Conservation (phyloP, 1,140 invertebrate species). For the Muscidifurax raptorellus region DNA sequence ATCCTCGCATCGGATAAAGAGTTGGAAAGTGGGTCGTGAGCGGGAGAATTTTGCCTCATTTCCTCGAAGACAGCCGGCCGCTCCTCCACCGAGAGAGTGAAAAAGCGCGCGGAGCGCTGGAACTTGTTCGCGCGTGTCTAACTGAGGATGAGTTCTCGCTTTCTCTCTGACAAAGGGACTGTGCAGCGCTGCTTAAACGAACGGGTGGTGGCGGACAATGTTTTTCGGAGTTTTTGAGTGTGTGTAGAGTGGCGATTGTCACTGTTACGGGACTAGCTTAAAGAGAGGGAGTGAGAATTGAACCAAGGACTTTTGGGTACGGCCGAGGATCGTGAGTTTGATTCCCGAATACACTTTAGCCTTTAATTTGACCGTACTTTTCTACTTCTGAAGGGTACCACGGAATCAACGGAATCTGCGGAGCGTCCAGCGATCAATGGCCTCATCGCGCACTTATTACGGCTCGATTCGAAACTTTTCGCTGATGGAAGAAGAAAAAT, state of each 20-base stretch:
- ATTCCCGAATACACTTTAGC: neutral
- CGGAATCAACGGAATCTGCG: no score
- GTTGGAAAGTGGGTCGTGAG: conserved; percentile 37
- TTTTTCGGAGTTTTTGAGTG: neutral
- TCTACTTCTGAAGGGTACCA: neutral
- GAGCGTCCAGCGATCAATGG: neutral
- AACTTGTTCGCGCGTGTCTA: conserved; percentile 19
- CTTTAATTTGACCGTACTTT: neutral
- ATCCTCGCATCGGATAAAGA: conserved; percentile 29
- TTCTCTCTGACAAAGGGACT: conserved; percentile 4
- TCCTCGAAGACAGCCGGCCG: conserved; percentile 18
- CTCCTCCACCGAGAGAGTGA: neutral
- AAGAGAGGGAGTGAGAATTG: neutral
- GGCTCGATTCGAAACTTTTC: neutral
- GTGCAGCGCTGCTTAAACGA: neutral
- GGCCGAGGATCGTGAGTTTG: neutral
- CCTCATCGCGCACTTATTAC: neutral
- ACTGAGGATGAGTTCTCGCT: conserved; percentile 4
- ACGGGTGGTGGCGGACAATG: neutral
- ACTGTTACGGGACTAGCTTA: neutral
- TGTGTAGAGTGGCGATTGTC: neutral
- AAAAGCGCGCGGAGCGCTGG: neutral
- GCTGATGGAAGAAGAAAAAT: neutral
- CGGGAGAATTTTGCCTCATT: conserved; percentile 7
- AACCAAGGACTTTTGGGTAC: neutral